Evolutionary conservation across 2,888 invertebrate species (phyloP), one percentile per base, ranked within the genome.

Genomic region (Callyntrura sp.): DNA sequence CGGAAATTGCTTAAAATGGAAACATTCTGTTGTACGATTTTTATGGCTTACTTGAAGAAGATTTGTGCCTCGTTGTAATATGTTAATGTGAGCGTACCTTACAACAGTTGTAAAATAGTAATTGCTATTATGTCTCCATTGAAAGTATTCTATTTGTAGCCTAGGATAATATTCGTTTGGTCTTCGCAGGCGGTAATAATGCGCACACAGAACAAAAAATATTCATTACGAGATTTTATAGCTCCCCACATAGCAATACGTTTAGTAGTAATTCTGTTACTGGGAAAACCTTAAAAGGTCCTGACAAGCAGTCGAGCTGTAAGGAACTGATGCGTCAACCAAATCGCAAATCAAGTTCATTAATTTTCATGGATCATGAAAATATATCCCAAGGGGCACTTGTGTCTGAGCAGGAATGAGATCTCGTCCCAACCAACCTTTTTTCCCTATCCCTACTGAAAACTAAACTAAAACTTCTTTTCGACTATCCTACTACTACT

Each of bases 331-430:
- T 90, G 86, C 85, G 90, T 90, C 90, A 86, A 90, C 86, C 68
- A 86, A 86, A 83, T 90, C 90, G 82, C 86, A 90, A 90, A 90
- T 90, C 90, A 86, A 90, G 86, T 90, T 90, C 90, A 90, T 90
- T 90, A 90, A 90, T 90, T 90, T 90, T 90, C 90, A 90, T 90
- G 90, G 90, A 90, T 90, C 86, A 90, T 90, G 90, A 90, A 90
- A 90, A 86, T 83, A 86, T 51, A 90, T 90, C 90, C 90, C 90
- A 55, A 83, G 86, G 90, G 90, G 68, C 65, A 43, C 82, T 68
- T 81, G 48, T 25, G 17, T 65, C 57, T 68, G 17, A 57, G 43
- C 68, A 68, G 51, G 55, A 79, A 55, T 60, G 73, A 79, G 45
- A 23, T 60, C 73, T 45, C 12, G 83, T 68, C 28, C 43, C 62